Evolutionary conservation across 2,113 vertebrate genomes (phyloP), one percentile per base, ranked within the genome.

Genomic region (Heliornis fulica): DNA sequence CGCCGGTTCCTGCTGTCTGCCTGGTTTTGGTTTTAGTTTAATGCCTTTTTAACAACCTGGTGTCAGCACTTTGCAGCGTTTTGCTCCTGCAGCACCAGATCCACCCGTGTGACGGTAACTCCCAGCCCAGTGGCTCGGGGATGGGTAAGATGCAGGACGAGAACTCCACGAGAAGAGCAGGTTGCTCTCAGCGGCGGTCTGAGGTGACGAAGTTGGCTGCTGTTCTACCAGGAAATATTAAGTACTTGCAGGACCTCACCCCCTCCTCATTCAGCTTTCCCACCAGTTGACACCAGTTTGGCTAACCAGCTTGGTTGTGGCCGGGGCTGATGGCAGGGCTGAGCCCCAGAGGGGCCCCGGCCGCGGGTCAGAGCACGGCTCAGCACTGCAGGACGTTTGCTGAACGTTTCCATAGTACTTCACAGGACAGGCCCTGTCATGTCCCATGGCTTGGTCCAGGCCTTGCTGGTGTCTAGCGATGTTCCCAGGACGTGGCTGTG

Each of bases 401-500:
- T n/a, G n/a, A n/a, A n/a, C n/a, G n/a, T n/a, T n/a, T n/a, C n/a
- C n/a, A n/a, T n/a, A n/a, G n/a, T n/a, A n/a, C n/a, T n/a, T n/a
- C n/a, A n/a, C n/a, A n/a, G 31, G 20, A 9, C 54, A 5, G 54
- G n/a, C 40, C 28, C 21, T 9, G 4, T 2, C 0, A 0, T 26
- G 48, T 36, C 20, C 74, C 16, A 0, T 7, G 3, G 72, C 53
- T 59, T 31, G 0, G 25, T 12, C n/a, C 5, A 2, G 83, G 50
- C 29, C 57, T 7, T 57, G 48, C 32, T 28, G 61, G 34, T 7
- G 2, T 9, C 3, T 11, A 6, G 34, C 2, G 46, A n/a, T 4
- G 38, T 60, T 13, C 36, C n/a, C 0, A 0, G 12, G 57, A 4
- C 4, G 3, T 3, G 10, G 41, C 46, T 4, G 34, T 0, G 61